These are phyloP conservation scores for Drosophila nr. perissopoda DNA, from an alignment of 2,888 invertebrate genomes.

Conservation along the genomic window DNA sequence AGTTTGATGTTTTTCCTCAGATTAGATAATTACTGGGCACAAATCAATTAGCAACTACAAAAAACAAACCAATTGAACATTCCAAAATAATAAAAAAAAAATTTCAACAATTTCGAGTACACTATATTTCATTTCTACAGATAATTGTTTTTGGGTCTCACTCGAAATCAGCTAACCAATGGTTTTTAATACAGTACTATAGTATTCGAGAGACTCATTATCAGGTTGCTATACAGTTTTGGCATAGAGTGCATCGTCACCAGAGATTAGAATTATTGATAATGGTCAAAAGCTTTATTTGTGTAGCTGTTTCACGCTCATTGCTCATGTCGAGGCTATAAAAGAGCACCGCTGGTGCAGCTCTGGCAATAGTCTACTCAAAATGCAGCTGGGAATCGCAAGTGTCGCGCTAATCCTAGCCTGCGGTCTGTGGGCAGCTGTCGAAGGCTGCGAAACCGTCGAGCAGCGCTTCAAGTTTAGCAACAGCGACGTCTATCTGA, in stretches of 20 bases:
- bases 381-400: conserved; percentile 29
- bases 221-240: conserved; percentile 27
- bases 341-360: conserved; percentile 4
- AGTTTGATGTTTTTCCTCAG: background rate
- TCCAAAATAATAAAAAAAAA: background rate
- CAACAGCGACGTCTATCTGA: conserved; percentile 76
- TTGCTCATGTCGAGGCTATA: conserved; percentile 18
- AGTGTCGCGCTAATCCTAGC: conserved; percentile 29
- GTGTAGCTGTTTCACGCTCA: background rate
- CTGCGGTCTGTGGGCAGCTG: conserved; percentile 43
- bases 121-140: background rate
- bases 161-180: conserved; percentile 5
- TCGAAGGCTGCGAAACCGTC: conserved; percentile 62
- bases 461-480: conserved; percentile 77
- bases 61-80: conserved; percentile 14
- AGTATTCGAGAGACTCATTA: conserved; percentile 39
- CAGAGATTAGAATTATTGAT: conserved; percentile 28
- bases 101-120: conserved; percentile 4
- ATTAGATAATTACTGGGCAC: background rate
- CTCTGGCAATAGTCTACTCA: conserved; percentile 17
- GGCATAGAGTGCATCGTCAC: conserved; percentile 37
- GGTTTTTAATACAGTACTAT: background rate
- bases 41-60: background rate
- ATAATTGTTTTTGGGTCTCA: background rate
- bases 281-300: conserved; percentile 49